Evolutionary conservation across 2,113 vertebrate genomes (phyloP).

Genomic region (Takifugu flavidus): DNA sequence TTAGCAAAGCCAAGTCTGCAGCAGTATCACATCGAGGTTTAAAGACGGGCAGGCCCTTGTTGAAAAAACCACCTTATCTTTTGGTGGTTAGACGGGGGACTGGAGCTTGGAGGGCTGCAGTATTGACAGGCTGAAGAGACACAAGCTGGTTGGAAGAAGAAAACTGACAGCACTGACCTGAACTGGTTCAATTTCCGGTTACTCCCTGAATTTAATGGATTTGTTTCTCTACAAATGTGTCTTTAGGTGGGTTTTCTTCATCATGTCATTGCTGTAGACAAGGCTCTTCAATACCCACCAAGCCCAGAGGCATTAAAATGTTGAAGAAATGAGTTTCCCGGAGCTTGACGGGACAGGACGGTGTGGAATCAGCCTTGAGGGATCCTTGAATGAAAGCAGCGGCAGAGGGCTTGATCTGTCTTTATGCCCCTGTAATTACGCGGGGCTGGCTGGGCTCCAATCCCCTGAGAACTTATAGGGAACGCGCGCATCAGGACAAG

Average conservation of each 20-base stretch:
- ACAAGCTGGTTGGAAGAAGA: conserved; percentile 24
- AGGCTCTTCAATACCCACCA: neutral
- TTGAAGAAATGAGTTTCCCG: conserved; percentile 35
- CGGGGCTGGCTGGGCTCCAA: conserved; percentile 55
- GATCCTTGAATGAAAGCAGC: conserved; percentile 36
- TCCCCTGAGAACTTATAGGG: conserved; percentile 47
- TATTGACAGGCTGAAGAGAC: conserved; percentile 12
- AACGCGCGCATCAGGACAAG: conserved; percentile 45
- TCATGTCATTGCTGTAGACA: too few relatives aligned
- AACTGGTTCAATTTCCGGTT: neutral
- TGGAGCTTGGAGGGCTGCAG: neutral
- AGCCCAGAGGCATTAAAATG: neutral
- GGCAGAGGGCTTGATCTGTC: conserved; percentile 59
- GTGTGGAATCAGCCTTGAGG: conserved; percentile 38
- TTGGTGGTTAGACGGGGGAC: neutral
- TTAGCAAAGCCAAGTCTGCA: neutral
- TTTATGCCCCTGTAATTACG: conserved; percentile 73
- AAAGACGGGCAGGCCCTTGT: too few relatives aligned
- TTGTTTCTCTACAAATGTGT: too few relatives aligned
- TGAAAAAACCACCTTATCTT: neutral
- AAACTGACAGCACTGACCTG: neutral
- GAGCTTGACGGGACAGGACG: conserved; percentile 42
- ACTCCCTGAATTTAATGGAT: neutral
- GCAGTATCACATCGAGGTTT: too few relatives aligned
- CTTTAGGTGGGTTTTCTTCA: too few relatives aligned